Evolutionary conservation across 2,888 invertebrate species (phyloP).

Genomic region (Drosophila atroscutellata): DNA sequence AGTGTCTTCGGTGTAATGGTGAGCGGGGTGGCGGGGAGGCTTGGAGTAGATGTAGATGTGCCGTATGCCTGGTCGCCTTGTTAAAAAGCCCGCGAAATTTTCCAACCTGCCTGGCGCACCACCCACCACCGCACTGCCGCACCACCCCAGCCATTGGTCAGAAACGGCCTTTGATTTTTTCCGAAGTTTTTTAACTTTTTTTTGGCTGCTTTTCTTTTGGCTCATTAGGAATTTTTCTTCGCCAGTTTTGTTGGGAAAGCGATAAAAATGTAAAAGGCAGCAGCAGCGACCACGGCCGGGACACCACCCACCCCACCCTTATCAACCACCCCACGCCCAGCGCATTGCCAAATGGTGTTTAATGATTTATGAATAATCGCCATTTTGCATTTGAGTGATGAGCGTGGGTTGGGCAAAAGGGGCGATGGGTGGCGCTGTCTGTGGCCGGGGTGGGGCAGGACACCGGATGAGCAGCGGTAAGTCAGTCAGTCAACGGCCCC

Average conservation of each 20-base stretch:
- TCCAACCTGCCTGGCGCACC: constrained; percentile 28
- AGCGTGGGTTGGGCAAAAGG: constrained; percentile 17
- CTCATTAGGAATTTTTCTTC: constrained; percentile 81
- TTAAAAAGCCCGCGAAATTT: constrained; percentile 80
- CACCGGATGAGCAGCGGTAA: constrained; percentile 40
- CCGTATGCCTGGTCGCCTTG: constrained; percentile 71
- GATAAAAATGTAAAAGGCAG: constrained; percentile 73
- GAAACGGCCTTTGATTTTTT: constrained; percentile 78
- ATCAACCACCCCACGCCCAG: constrained; percentile 18
- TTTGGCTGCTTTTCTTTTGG: constrained; percentile 60
- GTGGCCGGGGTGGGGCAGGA: background rate
- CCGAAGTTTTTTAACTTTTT: constrained; percentile 78
- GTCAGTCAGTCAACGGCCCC: constrained; percentile 74
- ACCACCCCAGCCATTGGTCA: constrained; percentile 25
- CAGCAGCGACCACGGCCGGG: constrained; percentile 56
- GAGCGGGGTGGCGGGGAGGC: constrained; percentile 35
- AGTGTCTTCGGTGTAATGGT: constrained; percentile 58
- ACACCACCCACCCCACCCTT: constrained; percentile 16
- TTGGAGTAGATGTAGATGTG: constrained; percentile 68
- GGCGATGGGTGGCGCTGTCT: background rate
- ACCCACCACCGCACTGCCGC: background rate
- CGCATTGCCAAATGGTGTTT: constrained; percentile 83
- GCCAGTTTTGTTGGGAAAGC: constrained; percentile 73
- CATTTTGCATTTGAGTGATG: constrained; percentile 82
- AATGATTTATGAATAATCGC: constrained; percentile 85